Base-by-base conservation (phyloP, 2,888 invertebrate genomes). In the Melanostoma mellinum region DNA sequence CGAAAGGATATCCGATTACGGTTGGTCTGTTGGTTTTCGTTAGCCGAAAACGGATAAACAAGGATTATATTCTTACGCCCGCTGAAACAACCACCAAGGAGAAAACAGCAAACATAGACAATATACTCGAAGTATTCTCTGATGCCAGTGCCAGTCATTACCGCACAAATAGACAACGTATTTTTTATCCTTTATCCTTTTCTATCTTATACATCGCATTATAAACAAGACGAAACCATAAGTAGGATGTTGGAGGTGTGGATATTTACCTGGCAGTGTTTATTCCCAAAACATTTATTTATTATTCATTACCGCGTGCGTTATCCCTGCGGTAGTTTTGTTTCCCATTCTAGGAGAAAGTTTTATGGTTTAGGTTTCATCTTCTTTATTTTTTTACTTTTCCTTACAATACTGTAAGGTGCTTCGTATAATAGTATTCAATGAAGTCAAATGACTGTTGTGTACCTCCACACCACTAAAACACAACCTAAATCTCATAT, bases 301-400 rank as follows among this genome's bases (percentile, higher is more conserved):
- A 77, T 77, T 81, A 72, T 81, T 81, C 81, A 81, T 81, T 81
- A 81, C 63, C 50, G n/a, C 48, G 75, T 72, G 71, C 71, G 60
- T 44, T 72, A 60, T 72, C 81, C 76, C 76, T 71, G 76, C 32
- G 80, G 80, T 71, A 72, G 65, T 52, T 65, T 56, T 32, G 40
- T 35, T 53, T 42, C n/a, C 30, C 44, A 44, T 58, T 58, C 46
- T 48, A 40, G 20, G 48, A 48, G 55, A 48, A 63, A 48, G 48
- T 48, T 44, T 38, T 9, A 48, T 33, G 30, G 46, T 33, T 63
- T 48, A 35, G n/a, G 8, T 44, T 32, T 38, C 3, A n/a, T 6
- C 10, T 20, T 44, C 3, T 35, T 56, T 56, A 8, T 1, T 52
- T 4, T 52, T 52, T 53, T 10, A 35, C 10, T 44, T 46, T 35